Conservation (phyloP, 2,888 invertebrate genomes). For the Opisthograptis luteolata region DNA sequence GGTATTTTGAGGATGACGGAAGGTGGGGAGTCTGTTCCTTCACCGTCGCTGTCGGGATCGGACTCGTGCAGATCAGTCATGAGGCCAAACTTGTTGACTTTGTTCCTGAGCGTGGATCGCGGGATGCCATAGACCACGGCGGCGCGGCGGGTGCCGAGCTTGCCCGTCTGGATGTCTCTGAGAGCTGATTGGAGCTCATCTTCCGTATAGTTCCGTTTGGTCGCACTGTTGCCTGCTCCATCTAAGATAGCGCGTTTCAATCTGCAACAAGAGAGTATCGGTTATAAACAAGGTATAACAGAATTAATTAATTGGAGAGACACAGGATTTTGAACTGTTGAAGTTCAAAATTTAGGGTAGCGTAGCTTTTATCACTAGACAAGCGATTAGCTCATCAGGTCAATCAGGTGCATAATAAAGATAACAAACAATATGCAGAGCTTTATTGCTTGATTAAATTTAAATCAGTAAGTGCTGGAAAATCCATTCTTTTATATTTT, state of each 20-base stretch:
- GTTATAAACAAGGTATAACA: too few species aligned
- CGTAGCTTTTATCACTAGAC: too few species aligned
- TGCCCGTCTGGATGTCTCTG: conserved; percentile 96
- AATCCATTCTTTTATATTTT: conserved; percentile 32
- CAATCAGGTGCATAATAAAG: too few species aligned
- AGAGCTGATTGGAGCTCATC: conserved; percentile 97
- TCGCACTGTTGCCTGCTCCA: conserved; percentile 77
- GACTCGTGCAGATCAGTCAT: conserved; percentile 88
- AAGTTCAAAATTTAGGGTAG: too few species aligned
- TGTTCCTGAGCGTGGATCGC: conserved; percentile 97
- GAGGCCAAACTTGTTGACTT: conserved; percentile 91
- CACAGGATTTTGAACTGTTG: too few species aligned
- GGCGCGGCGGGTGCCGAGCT: conserved; percentile 95
- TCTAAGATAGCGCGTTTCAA: conserved; percentile 68
- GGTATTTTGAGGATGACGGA: conserved; percentile 96
- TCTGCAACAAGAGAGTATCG: conserved; percentile 60
- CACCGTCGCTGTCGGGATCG: conserved; percentile 77
- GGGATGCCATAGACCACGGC: conserved; percentile 98
- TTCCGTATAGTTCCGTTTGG: conserved; percentile 95
- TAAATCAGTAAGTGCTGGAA: too few species aligned
- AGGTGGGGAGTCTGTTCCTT: conserved; percentile 83
- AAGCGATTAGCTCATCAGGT: too few species aligned
- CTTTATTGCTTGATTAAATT: not conserved
- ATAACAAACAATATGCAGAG: not conserved
- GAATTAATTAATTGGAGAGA: too few species aligned